A percentile compares a stretch with the other conserved stretches of the same genome.
Evolutionary conservation across 1,140 invertebrate genomes (phyloP).

Genomic region (Gonioctena quinquepunctata): DNA sequence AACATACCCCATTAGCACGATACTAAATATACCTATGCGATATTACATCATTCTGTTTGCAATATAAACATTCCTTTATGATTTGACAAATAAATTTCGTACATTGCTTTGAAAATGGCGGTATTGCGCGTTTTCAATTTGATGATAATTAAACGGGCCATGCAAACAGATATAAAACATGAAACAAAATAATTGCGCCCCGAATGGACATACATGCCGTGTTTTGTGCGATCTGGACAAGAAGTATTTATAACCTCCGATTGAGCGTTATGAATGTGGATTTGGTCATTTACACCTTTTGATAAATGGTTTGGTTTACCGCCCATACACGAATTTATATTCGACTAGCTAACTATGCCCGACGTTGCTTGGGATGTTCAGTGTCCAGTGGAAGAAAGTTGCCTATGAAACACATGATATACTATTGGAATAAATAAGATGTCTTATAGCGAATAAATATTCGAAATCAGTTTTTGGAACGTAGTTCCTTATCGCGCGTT

Average conservation of each 20-base stretch:
- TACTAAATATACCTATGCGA: conserved; percentile 52
- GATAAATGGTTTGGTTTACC: not conserved
- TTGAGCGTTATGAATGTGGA: not conserved
- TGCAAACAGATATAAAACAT: conserved; percentile 42
- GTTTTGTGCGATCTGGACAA: conserved; percentile 8
- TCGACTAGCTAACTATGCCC: too few relatives aligned
- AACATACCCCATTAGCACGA: conserved; percentile 52
- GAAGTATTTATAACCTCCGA: conserved; percentile 1
- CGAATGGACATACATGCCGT: not conserved
- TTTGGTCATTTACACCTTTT: not conserved
- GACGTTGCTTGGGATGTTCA: too few relatives aligned
- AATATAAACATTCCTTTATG: conserved; percentile 52
- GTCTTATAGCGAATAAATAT: too few relatives aligned
- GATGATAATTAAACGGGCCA: conserved; percentile 46
- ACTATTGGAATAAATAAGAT: too few relatives aligned
- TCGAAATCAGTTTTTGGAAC: too few relatives aligned
- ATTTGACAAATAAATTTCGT: conserved; percentile 53
- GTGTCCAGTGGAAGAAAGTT: too few relatives aligned
- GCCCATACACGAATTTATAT: not conserved
- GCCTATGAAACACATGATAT: too few relatives aligned
- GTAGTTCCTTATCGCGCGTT: too few relatives aligned
- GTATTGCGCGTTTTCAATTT: conserved; percentile 47
- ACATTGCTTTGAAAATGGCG: conserved; percentile 41
- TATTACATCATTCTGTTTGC: conserved; percentile 41
- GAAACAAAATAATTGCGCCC: conserved; percentile 33